Evolutionary conservation across 2,888 invertebrate species (phyloP).

Genomic region (Eucriotettix oculatus): DNA sequence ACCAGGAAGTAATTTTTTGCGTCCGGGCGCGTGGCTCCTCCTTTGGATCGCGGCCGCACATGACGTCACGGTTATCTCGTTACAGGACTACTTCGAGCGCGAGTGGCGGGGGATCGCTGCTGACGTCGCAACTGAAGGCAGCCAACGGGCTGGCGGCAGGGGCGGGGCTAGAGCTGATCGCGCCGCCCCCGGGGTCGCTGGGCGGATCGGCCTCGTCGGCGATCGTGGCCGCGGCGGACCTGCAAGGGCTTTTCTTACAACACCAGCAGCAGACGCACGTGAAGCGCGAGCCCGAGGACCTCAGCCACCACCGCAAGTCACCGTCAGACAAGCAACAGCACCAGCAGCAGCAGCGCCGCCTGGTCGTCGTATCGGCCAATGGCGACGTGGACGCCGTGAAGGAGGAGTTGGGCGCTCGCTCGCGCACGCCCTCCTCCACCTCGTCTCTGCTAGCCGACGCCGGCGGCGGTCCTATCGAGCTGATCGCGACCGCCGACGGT

Average conservation of each 20-base stretch:
- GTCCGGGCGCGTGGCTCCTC: too few relatives aligned
- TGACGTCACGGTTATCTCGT: neutral
- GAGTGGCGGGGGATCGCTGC: slow-evolving; percentile 29
- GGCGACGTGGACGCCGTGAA: slow-evolving; percentile 24
- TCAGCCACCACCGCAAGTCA: slow-evolving; percentile 41
- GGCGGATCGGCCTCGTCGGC: slow-evolving; percentile 15
- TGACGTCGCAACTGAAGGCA: slow-evolving; percentile 50
- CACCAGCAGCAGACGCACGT: slow-evolving; percentile 32
- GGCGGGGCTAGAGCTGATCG: slow-evolving; percentile 25
- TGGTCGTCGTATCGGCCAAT: slow-evolving; percentile 28
- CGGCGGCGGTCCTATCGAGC: slow-evolving; percentile 27
- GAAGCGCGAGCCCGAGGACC: slow-evolving; percentile 69
- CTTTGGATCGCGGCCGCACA: too few relatives aligned
- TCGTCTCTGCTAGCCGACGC: slow-evolving; percentile 39
- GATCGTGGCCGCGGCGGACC: slow-evolving; percentile 36
- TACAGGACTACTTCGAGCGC: slow-evolving; percentile 18
- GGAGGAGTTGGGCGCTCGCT: slow-evolving; percentile 23
- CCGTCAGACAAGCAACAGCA: slow-evolving; percentile 30
- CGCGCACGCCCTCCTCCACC: slow-evolving; percentile 42
- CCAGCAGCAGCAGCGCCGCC: slow-evolving; percentile 37
- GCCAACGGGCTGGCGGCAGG: slow-evolving; percentile 44
- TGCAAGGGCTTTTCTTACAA: slow-evolving; percentile 34
- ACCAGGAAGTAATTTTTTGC: too few relatives aligned
- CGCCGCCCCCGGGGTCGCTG: slow-evolving; percentile 32
- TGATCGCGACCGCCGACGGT: slow-evolving; percentile 28